Evolutionary conservation across 2,113 vertebrate genomes (phyloP).

Genomic region (Seriola aureovittata): DNA sequence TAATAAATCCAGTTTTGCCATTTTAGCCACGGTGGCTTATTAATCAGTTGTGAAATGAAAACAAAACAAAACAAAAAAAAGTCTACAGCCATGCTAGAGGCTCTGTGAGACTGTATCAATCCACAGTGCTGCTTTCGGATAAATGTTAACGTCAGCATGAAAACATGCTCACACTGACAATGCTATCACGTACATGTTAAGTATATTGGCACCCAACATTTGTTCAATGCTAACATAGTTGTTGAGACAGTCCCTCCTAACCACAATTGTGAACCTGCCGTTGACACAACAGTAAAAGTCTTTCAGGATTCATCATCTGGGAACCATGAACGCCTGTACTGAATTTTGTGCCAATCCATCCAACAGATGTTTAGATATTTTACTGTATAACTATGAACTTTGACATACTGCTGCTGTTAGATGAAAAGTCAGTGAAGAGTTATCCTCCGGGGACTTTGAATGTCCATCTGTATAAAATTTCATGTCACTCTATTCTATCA

Average conservation of each 20-base stretch:
- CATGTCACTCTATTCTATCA: neutral
- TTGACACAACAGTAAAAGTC: neutral
- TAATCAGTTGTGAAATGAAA: constrained; percentile 21
- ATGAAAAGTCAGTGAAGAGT: neutral
- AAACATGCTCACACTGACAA: neutral
- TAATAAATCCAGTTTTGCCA: constrained; percentile 42
- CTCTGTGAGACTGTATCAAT: neutral
- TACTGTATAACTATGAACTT: too few species aligned
- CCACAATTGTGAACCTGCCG: neutral
- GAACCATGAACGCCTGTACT: neutral
- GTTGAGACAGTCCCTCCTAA: neutral
- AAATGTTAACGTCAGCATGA: neutral
- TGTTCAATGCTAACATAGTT: too few species aligned
- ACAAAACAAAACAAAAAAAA: neutral
- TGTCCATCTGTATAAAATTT: neutral
- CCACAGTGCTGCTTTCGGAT: neutral
- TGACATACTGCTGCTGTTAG: neutral
- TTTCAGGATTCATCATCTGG: too few species aligned
- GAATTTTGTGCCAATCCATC: neutral
- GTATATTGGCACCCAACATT: neutral
- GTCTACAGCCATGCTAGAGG: neutral
- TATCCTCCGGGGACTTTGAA: neutral
- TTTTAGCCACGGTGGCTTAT: constrained; percentile 23
- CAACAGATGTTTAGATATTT: neutral
- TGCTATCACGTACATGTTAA: neutral